Percentiles rank a stretch among this genome's conserved stretches.
These are phyloP conservation scores for Cyprinella venusta DNA, from an alignment of 2,797 vertebrate genomes.

Conservation along the genomic window DNA sequence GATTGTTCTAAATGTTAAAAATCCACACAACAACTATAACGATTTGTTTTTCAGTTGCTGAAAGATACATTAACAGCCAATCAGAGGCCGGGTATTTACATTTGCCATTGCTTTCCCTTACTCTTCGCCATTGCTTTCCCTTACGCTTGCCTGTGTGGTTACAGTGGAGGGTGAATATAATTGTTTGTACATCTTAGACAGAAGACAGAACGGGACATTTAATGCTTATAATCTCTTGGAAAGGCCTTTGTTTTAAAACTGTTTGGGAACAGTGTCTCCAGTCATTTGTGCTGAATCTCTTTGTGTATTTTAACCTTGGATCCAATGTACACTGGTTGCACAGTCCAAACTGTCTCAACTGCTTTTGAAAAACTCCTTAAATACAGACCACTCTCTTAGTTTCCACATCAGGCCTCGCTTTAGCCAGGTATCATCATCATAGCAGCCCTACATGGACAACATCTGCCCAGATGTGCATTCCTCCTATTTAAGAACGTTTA, in stretches of 20 bases:
- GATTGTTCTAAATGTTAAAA: neutral
- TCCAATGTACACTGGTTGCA: neutral
- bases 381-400: neutral
- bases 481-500: slow-evolving; percentile 37
- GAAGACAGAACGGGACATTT: neutral
- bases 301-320: slow-evolving; percentile 25
- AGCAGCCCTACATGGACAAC: slow-evolving; percentile 28
- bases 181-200: slow-evolving; percentile 2
- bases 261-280: slow-evolving; percentile 17
- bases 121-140: neutral
- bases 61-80: neutral
- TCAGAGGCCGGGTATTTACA: neutral
- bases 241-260: neutral
- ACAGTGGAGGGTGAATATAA: neutral
- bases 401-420: slow-evolving; percentile 15
- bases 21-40: neutral
- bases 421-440: neutral
- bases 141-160: neutral
- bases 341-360: neutral
- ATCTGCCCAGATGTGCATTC: slow-evolving; percentile 59
- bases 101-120: neutral
- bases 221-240: slow-evolving; percentile 2
- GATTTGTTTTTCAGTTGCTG: neutral
- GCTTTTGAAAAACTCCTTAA: neutral
- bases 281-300: slow-evolving; percentile 6